Base-by-base conservation (phyloP, 2,113 vertebrate genomes). In the Phyllostomus hastatus region DNA sequence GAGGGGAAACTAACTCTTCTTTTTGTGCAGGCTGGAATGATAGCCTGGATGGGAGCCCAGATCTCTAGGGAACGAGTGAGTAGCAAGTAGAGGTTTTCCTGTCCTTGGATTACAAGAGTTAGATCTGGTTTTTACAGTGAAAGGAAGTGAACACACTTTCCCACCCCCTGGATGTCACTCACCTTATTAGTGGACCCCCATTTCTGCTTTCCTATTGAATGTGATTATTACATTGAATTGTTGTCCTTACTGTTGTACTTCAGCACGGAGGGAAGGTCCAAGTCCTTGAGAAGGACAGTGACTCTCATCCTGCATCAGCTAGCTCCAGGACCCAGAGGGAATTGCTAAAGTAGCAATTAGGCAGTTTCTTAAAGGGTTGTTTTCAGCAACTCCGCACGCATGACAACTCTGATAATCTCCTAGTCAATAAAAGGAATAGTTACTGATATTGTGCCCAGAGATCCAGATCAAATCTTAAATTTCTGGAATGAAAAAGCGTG, bases 311-410 rank as follows among this genome's bases (percentile, higher is more conserved):
- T 94, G 22, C 2, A 73, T 38, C 78, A 57, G 52, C 69, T 91
- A 70, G 12, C 50, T 93, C 46, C 7, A 75, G 52, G 52, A 54
- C 54, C 82, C 26, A 61, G 69, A 90, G 35, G 90, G 84, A 90
- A 67, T 90, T 90, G 79, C 57, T 84, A 41, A 89, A 81, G 41
- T 61, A 87, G 70, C 81, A 95, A 52, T 75, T 84, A 85, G 43
- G 28, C 41, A 92, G 64, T 96, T 97, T 96, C 78, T 95, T 78
- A 66, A 84, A 75, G 35, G 92, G 95, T 86, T 92, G 28, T 64
- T 97, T 97, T 95, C 50, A 95, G 50, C 52, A 94, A n/a, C 59
- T 76, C 33, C 2, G 86, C 31, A 26, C 54, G 24, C 19, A 24
- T 10, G 6, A 76, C 57, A 78, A 78, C 16, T 26, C 35, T 17